Conservation (phyloP, 2,797 vertebrate species). For the Monodelphis domestica region DNA sequence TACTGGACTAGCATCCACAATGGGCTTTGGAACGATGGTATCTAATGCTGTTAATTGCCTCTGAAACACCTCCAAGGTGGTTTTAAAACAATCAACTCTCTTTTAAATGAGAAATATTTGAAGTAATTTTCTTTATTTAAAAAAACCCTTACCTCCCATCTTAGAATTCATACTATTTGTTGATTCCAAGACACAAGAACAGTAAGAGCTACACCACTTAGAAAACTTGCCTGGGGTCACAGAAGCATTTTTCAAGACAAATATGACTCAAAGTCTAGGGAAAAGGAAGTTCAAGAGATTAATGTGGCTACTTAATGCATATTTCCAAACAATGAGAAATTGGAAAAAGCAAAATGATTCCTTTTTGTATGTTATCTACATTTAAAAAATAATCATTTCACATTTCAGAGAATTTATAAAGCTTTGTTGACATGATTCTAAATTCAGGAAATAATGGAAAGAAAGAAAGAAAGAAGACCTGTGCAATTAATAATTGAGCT, state of each 20-base stretch:
- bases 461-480: conserved; percentile 1
- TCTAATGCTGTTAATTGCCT: no score
- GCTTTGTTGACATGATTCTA: not conserved
- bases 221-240: no score
- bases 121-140: no score
- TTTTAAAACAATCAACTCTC: no score
- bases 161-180: no score
- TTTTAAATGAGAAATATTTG: no score
- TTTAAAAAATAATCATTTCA: conserved; percentile 24
- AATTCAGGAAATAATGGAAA: not conserved
- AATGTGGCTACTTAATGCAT: conserved; percentile 23
- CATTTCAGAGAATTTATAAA: not conserved
- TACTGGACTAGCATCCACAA: no score
- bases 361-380: conserved; percentile 17
- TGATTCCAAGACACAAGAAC: no score
- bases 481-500: not conserved
- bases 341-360: conserved; percentile 18
- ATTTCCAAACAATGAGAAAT: conserved; percentile 52
- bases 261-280: conserved; percentile 13
- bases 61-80: no score
- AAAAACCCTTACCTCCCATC: no score
- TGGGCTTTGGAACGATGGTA: no score
- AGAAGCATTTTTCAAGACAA: conserved; percentile 54
- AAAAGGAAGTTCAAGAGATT: conserved; percentile 6
- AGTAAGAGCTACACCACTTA: no score